Evolutionary conservation across 2,797 vertebrate species (phyloP), one percentile per base, ranked within the genome.

Genomic region (Paratrypauchen microcephalus): DNA sequence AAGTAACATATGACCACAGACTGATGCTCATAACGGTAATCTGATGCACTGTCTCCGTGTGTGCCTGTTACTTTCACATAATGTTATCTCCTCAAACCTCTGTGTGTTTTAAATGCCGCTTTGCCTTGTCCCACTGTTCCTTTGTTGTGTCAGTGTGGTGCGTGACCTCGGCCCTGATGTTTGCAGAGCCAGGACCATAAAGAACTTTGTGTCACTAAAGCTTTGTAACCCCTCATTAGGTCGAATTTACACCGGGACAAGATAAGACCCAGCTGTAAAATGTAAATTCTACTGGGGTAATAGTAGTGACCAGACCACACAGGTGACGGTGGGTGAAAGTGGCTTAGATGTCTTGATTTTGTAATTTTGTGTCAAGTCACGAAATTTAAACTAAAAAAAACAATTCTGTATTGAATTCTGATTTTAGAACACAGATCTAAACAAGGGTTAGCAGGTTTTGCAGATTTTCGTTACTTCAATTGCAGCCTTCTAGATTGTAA

Each of bases 161-260:
- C 30, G 24, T 24, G 64, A 54, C 47, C 41, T 65, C 70, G 30
- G 55, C 47, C 80, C 64, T 68, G 61, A 23, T 67, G 56, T 74
- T 61, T 69, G 67, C 73, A 67, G 52, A 56, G 60, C 32, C 58
- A 61, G n/a, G 18, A 39, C 77, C 73, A 80, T 74, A 66, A 73
- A 70, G 73, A 69, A 70, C 65, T 24, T 0, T 26, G 23, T 26
- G 41, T 60, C 45, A 74, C 63, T 56, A 24, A 36, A 56, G 52
- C 30, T 68, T 74, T 79, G 72, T 72, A 78, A 79, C 67, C 69
- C 56, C 68, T 78, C 45, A 67, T 81, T 77, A 73, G 60, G 69
- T 36, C 56, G 55, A 72, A 67, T 83, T 76, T 69, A 76, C 74
- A 71, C 75, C 2, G 60, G 56, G 68, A 23, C 32, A 65, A 73